A percentile compares a stretch with the other conserved stretches of the same genome.
Evolutionary conservation across 2,888 invertebrate species (phyloP).

Genomic region (Tolmerus cingulatus): DNA sequence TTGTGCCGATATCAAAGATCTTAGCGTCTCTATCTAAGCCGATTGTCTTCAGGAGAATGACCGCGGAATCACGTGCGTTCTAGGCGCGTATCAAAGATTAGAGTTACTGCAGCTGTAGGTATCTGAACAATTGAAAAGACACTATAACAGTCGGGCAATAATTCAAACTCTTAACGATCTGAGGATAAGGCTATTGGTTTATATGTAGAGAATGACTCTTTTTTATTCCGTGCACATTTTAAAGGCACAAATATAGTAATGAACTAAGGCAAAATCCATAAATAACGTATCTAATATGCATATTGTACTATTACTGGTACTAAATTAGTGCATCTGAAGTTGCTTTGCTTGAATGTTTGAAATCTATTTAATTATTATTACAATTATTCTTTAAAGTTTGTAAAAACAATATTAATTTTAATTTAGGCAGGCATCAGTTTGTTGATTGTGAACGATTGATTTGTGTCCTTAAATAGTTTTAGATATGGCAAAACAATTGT

Average conservation of each 20-base stretch:
- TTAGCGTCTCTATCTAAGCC: conserved; percentile 32
- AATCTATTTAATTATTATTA: too few relatives aligned
- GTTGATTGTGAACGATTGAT: not conserved
- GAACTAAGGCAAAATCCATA: not conserved
- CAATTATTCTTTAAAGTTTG: too few relatives aligned
- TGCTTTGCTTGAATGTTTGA: too few relatives aligned
- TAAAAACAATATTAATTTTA: too few relatives aligned
- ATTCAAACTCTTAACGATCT: conserved; percentile 18
- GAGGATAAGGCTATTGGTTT: not conserved
- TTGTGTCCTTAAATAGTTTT: not conserved
- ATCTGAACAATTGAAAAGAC: conserved; percentile 17
- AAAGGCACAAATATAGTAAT: not conserved
- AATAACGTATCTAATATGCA: too few relatives aligned
- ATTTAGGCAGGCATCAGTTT: too few relatives aligned
- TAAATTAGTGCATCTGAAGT: too few relatives aligned
- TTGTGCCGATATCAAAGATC: conserved; percentile 18
- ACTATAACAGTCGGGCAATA: conserved; percentile 10
- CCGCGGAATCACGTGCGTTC: not conserved
- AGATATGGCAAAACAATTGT: too few relatives aligned
- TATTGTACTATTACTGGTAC: too few relatives aligned
- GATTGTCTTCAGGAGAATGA: not conserved
- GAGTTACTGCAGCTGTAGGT: not conserved
- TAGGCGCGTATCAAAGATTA: not conserved
- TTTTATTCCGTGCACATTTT: not conserved
- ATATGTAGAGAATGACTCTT: not conserved